Conservation (phyloP, 2,113 vertebrate genomes). For the Gallinago paraguaiae region DNA sequence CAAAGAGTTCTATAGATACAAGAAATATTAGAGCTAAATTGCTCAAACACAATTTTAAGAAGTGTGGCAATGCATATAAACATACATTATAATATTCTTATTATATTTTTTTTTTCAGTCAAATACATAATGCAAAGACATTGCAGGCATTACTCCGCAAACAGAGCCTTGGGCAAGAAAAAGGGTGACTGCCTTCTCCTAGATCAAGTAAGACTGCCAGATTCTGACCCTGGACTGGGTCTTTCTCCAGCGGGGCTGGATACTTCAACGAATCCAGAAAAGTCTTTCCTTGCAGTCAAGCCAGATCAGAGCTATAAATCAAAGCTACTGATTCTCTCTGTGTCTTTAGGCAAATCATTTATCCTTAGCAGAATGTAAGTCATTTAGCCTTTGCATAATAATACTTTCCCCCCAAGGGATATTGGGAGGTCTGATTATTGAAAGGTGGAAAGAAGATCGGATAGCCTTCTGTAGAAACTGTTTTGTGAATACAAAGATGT, state of each 20-base stretch:
- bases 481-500: not conserved
- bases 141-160: not conserved
- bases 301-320: constrained; percentile 33
- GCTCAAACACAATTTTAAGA: constrained; percentile 56
- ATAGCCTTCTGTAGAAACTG: not conserved
- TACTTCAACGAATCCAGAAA: not conserved
- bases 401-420: not conserved
- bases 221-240: not conserved
- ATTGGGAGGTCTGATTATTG: not conserved
- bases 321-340: constrained; percentile 33
- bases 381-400: constrained; percentile 34
- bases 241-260: not conserved
- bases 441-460: not conserved
- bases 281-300: not conserved
- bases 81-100: constrained; percentile 17
- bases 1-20: constrained; percentile 48
- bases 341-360: constrained; percentile 56
- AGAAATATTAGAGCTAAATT: constrained; percentile 62
- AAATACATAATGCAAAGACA: not conserved
- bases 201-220: not conserved
- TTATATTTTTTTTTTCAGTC: constrained; percentile 15
- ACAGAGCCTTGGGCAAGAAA: not conserved
- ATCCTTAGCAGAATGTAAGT: constrained; percentile 11
- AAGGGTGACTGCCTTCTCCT: not conserved
- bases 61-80: constrained; percentile 40